These are phyloP conservation scores for Procavia capensis DNA, from an alignment of 2,113 vertebrate species.

Conservation along the genomic window DNA sequence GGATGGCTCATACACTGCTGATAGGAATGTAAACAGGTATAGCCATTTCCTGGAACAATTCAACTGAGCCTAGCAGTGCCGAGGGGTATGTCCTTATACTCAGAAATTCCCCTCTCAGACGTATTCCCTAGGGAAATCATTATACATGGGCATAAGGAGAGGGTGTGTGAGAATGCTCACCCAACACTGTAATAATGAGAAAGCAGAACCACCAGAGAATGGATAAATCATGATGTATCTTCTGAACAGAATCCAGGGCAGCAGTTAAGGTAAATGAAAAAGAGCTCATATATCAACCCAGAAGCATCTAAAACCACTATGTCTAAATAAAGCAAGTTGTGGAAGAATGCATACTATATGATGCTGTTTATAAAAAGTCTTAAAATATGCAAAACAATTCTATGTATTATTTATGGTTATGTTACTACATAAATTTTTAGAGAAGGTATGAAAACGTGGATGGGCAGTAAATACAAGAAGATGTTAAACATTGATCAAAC, in stretches of 20 bases:
- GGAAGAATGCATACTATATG: constrained; percentile 1
- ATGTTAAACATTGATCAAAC: constrained; percentile 70
- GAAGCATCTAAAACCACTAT: constrained; percentile 10
- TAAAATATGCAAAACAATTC: constrained; percentile 63
- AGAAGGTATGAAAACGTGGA: constrained; percentile 30
- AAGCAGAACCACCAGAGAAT: not conserved
- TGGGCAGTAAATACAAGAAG: constrained; percentile 36
- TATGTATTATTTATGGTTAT: constrained; percentile 66
- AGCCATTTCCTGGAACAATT: constrained; percentile 37
- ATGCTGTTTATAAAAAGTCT: constrained; percentile 66
- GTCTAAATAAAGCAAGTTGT: constrained; percentile 24
- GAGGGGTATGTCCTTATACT: not conserved
- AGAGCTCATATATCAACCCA: constrained; percentile 36
- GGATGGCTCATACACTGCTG: not conserved
- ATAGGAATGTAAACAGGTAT: not conserved
- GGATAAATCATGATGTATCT: constrained; percentile 10
- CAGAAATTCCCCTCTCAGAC: not conserved
- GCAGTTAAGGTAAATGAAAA: constrained; percentile 44
- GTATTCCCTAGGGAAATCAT: not conserved
- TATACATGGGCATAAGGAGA: not conserved
- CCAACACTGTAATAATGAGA: constrained; percentile 47
- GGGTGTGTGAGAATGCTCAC: not conserved
- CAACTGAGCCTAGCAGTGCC: not conserved
- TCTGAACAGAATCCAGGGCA: not conserved
- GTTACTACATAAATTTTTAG: constrained; percentile 57